Percentiles rank a stretch among this genome's conserved stretches.
These are phyloP conservation scores for Chalcis sispes DNA, from an alignment of 2,888 invertebrate species.

Conservation along the genomic window DNA sequence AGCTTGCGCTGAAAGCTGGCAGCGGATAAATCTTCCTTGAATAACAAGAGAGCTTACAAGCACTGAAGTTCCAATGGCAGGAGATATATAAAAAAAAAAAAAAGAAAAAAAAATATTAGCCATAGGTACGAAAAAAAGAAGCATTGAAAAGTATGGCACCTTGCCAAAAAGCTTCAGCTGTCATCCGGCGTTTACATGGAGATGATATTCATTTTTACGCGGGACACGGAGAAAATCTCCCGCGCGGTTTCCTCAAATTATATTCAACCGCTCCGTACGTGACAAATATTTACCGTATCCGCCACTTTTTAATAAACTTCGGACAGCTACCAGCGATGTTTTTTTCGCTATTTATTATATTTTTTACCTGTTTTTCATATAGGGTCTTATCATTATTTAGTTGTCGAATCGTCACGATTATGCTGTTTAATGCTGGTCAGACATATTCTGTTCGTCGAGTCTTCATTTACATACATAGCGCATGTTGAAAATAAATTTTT, in stretches of 20 bases:
- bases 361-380: no score
- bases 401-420: no score
- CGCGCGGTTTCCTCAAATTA: no score
- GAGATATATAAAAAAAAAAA: constrained; percentile 4
- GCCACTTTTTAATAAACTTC: constrained; percentile 33
- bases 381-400: background rate
- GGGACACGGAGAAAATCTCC: no score
- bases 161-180: constrained; percentile 47
- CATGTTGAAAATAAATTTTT: no score
- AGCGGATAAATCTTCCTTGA: constrained; percentile 34
- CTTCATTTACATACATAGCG: no score
- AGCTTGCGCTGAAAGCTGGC: no score
- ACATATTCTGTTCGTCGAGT: no score
- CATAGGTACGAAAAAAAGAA: no score
- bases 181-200: constrained; percentile 35
- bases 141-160: constrained; percentile 20
- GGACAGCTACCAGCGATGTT: background rate
- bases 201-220: constrained; percentile 22
- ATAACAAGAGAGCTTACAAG: constrained; percentile 23
- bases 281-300: constrained; percentile 39
- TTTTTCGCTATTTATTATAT: background rate
- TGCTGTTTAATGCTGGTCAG: no score
- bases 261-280: background rate
- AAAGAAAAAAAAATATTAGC: no score
- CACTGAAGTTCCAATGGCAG: background rate